Conservation (phyloP, 30 jellyfish, hydroid and myxozoan species). For the Pelagia noctiluca region DNA sequence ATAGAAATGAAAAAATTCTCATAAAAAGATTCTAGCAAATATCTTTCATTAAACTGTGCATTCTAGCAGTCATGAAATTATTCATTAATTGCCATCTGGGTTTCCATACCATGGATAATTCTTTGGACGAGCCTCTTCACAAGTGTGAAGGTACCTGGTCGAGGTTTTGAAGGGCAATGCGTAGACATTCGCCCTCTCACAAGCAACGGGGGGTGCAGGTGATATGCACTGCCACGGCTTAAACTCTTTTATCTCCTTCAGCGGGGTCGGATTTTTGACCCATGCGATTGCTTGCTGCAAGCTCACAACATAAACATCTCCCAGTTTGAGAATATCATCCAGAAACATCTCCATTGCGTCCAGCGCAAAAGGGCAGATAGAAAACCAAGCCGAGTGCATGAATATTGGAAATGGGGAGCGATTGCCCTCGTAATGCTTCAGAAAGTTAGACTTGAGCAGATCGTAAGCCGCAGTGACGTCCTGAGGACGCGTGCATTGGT, state of each 20-base stretch:
- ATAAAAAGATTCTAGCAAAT: too few species aligned
- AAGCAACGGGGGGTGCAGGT: slow-evolving; percentile 54
- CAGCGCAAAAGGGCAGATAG: background rate
- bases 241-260: slow-evolving; percentile 31
- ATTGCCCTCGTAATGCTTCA: slow-evolving; percentile 43
- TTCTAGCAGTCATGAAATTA: too few species aligned
- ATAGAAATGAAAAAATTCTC: too few species aligned
- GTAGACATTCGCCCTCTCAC: slow-evolving; percentile 10
- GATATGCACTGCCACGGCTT: slow-evolving; percentile 73
- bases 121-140: slow-evolving; percentile 50
- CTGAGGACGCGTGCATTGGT: slow-evolving; percentile 52
- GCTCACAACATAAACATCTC: slow-evolving; percentile 75
- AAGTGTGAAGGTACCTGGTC: slow-evolving; percentile 8
- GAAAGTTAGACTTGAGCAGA: slow-evolving; percentile 58
- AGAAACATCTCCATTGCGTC: slow-evolving; percentile 54
- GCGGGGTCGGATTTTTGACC: slow-evolving; percentile 74
- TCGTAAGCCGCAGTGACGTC: slow-evolving; percentile 40
- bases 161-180: slow-evolving; percentile 12
- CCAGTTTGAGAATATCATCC: slow-evolving; percentile 28
- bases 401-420: slow-evolving; percentile 73
- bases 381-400: slow-evolving; percentile 65
- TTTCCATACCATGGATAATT: slow-evolving; percentile 64
- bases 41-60: too few species aligned
- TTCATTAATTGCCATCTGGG: slow-evolving; percentile 59
- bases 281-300: slow-evolving; percentile 70